These are phyloP conservation scores for Cecropterus lyciades DNA, from an alignment of 1,140 invertebrate genomes.

Conservation along the genomic window DNA sequence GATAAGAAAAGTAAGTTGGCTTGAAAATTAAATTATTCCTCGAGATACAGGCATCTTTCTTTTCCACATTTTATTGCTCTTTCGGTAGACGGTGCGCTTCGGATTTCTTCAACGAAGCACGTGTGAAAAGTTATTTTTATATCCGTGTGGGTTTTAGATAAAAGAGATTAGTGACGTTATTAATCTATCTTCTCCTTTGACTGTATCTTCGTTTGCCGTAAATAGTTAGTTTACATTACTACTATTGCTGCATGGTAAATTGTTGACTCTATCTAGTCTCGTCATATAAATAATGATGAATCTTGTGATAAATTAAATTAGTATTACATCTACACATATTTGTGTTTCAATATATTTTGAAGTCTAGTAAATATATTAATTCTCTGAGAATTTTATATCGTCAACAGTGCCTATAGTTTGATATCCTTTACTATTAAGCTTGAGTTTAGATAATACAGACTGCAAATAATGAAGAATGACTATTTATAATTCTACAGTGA, in stretches of 20 bases:
- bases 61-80: conserved; percentile 25
- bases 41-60: conserved; percentile 31
- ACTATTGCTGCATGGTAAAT: conserved; percentile 18
- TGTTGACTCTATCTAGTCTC: conserved; percentile 3
- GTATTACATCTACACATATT: no score
- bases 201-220: conserved; percentile 32
- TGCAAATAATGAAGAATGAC: neutral
- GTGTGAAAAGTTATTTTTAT: conserved; percentile 36
- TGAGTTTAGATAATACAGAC: no score
- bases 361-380: no score
- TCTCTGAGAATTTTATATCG: no score
- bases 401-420: no score
- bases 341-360: no score
- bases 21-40: conserved; percentile 35
- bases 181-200: conserved; percentile 37
- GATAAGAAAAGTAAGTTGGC: conserved; percentile 40
- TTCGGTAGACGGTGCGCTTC: conserved; percentile 26
- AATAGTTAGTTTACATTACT: conserved; percentile 27
- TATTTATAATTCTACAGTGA: neutral
- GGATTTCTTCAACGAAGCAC: conserved; percentile 33
- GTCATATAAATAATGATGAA: neutral
- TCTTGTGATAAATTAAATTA: neutral
- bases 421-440: no score
- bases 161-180: conserved; percentile 37
- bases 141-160: conserved; percentile 35